Evolutionary conservation across 2,113 vertebrate species (phyloP), one percentile per base, ranked within the genome.

Genomic region (Aix galericulata): DNA sequence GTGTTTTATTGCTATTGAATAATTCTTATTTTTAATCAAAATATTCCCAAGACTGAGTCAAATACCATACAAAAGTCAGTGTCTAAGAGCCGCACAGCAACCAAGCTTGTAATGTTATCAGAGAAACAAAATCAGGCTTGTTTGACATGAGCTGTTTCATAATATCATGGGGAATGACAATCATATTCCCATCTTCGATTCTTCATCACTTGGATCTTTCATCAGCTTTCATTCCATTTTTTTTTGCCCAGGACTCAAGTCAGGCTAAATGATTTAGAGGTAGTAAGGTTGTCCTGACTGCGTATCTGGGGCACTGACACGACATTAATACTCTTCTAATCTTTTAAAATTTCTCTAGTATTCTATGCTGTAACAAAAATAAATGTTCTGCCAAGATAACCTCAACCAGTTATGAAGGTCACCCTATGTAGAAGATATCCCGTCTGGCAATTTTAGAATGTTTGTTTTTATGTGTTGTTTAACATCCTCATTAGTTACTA

Each of bases 1-100:
- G 74, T 66, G 40, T 82, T 95, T 95, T 92, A 95, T 87, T 87
- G 82, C 63, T 94, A 91, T 92, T 89, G 87, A 96, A 67, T 80
- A 89, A 66, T 91, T 91, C 71, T 91, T 38, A 26, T 73, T 92
- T 95, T 94, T 66, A 95, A 92, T 89, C 74, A 76, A 63, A 92
- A 88, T 87, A 89, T 82, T 87, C 89, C 75, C 77, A 55, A 11
- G 69, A 40, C 55, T 94, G 74, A 94, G 53, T 76, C 52, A 92
- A 93, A 63, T 34, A 46, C 26, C 9, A 2, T 26, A 2, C 34
- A 17, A 16, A 86, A 81, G 63, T 64, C 80, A 89, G 34, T 21
- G 10, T 9, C 31, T 13, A 46, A 56, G 52, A 79, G 58, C 82
- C 58, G 53, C 58, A 20, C 32, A 34, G 34, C n/a, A 89, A 13